Base-by-base conservation (phyloP, 2,888 invertebrate genomes). In the Steinernema scapterisci region DNA sequence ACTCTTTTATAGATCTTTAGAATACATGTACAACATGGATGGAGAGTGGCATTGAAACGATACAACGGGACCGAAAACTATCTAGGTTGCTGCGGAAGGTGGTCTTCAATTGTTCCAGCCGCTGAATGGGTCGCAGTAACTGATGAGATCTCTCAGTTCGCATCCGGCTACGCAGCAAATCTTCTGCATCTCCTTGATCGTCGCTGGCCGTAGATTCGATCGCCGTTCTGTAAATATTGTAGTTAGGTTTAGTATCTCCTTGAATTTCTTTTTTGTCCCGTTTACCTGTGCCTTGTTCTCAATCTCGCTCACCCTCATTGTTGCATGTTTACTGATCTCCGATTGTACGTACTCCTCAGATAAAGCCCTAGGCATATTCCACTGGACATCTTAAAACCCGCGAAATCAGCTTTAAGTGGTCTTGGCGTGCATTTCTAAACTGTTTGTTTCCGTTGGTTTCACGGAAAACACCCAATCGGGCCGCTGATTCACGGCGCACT, bases 91-190 rank as follows among this genome's bases (percentile, higher is more conserved):
- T 38, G 38, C 27, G 6, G 56, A 31, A 56, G 21, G 27, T 27
- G n/a, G 1, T 11, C 31, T 45, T 44, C 71, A 46, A 23, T 46
- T 71, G 45, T 27, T 70, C 74, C 73, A 70, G 52, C 51, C 72
- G 25, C 75, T 77, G 46, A 79, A 77, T 7, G 84, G 84, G 31
- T 81, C 81, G 78, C 85, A 85, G 75, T 81, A 85, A 48, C 79
- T 77, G 52, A 85, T 78, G 13, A 85, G 77, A 56, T 85, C 85
- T 13, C 81, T 80, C 23, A 84, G 78, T 31, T 82, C 81, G 77
- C 85, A 85, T 44, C 85, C 85, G 25, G 79, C 77, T 9, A 78
- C 75, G 75, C 84, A 84, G 75, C 84, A 84, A 48, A 84, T 83
- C 16, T 74, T 76, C 70, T 83, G 81, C 3, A 84, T 79, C 74